Conservation (phyloP, 2,888 invertebrate genomes). For the Andrena chrysosceles region DNA sequence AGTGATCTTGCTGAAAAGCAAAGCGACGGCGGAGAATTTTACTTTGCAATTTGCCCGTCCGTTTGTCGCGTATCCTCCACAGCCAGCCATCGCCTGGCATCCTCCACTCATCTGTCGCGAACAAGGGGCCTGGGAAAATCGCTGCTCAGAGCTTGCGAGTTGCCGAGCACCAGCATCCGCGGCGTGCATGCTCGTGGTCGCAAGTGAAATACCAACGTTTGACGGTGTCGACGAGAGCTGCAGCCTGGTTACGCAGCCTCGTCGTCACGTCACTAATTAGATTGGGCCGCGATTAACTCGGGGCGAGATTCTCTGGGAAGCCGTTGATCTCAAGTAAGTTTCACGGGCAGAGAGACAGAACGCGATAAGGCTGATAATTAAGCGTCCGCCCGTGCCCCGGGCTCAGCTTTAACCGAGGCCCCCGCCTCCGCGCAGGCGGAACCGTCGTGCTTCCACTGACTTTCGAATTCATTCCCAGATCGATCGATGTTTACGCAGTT, state of each 20-base stretch:
- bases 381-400: conserved; percentile 19
- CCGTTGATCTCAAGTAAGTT: conserved; percentile 58
- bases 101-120: no score
- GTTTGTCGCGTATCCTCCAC: no score
- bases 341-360: conserved; percentile 27
- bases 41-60: no score
- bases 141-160: not conserved
- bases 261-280: conserved; percentile 64
- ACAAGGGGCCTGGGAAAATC: not conserved
- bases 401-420: conserved; percentile 32
- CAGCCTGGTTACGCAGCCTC: conserved; percentile 41
- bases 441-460: not conserved
- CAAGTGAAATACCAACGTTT: conserved; percentile 25
- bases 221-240: conserved; percentile 24
- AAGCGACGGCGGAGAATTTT: no score
- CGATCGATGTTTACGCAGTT: not conserved
- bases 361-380: conserved; percentile 60
- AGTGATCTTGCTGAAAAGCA: no score
- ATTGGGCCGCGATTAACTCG: conserved; percentile 62
- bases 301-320: conserved; percentile 59
- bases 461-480: conserved; percentile 2
- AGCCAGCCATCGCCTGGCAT: no score
- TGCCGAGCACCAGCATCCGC: not conserved
- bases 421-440: not conserved
- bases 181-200: not conserved